Conservation (phyloP, 2,888 invertebrate genomes). For the Drosophila maculinotata region DNA sequence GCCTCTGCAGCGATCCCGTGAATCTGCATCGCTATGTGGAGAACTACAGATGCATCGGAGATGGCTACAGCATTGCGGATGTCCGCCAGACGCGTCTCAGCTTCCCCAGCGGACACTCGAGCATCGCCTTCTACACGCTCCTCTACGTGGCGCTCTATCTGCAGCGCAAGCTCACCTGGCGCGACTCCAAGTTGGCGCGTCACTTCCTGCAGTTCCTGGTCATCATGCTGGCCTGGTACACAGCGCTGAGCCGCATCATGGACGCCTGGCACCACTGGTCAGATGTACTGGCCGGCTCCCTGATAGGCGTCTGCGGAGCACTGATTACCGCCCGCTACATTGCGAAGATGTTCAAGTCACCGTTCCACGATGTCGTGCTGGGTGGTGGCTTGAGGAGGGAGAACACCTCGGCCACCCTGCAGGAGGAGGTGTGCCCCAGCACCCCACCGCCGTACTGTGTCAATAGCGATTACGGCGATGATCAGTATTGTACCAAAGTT, state of each 20-base stretch:
- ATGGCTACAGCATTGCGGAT: slow-evolving; percentile 85
- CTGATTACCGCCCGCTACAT: slow-evolving; percentile 73
- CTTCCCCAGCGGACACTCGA: slow-evolving; percentile 96
- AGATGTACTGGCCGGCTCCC: slow-evolving; percentile 73
- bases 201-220: slow-evolving; percentile 90
- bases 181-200: slow-evolving; percentile 91
- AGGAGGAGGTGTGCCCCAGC: slow-evolving; percentile 72
- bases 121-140: slow-evolving; percentile 93
- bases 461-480: slow-evolving; percentile 55
- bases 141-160: slow-evolving; percentile 93
- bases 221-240: slow-evolving; percentile 82
- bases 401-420: slow-evolving; percentile 74
- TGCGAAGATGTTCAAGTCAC: slow-evolving; percentile 53
- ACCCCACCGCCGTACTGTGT: slow-evolving; percentile 78
- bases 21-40: slow-evolving; percentile 89
- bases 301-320: slow-evolving; percentile 70
- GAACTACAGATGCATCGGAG: slow-evolving; percentile 89
- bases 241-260: slow-evolving; percentile 78
- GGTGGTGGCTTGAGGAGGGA: slow-evolving; percentile 51
- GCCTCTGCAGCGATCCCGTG: slow-evolving; percentile 86
- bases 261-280: slow-evolving; percentile 83
- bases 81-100: slow-evolving; percentile 92
- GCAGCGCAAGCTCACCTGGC: slow-evolving; percentile 92
- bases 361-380: slow-evolving; percentile 16
- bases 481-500: slow-evolving; percentile 81